Conservation (phyloP, 2,113 vertebrate species). For the Penelope pileata region DNA sequence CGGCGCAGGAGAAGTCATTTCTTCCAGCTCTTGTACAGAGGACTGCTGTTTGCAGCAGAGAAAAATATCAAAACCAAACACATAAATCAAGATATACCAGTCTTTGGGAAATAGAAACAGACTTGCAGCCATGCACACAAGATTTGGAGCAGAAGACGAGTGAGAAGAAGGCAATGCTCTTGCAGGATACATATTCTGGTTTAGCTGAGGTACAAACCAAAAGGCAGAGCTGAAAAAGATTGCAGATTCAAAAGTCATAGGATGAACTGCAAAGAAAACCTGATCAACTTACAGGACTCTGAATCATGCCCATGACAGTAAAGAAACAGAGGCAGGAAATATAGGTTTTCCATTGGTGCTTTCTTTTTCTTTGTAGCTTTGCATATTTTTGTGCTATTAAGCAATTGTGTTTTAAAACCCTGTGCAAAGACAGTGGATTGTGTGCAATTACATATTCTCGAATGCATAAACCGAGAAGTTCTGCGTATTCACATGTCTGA, state of each 20-base stretch:
- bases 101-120: not conserved
- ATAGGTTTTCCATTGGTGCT: rapidly evolving
- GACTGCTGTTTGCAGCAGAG: not conserved
- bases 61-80: not conserved
- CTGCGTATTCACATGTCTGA: not conserved
- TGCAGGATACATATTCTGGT: not conserved
- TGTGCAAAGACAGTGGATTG: not conserved
- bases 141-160: not conserved
- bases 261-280: not conserved
- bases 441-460: not conserved
- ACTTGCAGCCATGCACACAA: not conserved
- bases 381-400: not conserved
- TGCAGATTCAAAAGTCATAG: not conserved
- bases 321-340: not conserved
- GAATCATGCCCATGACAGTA: not conserved
- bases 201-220: not conserved
- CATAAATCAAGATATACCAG: not conserved
- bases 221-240: not conserved
- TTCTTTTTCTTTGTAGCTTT: not conserved
- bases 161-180: not conserved
- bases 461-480: not conserved
- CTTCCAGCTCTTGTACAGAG: not conserved
- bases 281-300: not conserved
- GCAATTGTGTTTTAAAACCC: not conserved
- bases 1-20: not conserved